Conservation (phyloP, 2,888 invertebrate species). For the Drosophila koepferae region DNA sequence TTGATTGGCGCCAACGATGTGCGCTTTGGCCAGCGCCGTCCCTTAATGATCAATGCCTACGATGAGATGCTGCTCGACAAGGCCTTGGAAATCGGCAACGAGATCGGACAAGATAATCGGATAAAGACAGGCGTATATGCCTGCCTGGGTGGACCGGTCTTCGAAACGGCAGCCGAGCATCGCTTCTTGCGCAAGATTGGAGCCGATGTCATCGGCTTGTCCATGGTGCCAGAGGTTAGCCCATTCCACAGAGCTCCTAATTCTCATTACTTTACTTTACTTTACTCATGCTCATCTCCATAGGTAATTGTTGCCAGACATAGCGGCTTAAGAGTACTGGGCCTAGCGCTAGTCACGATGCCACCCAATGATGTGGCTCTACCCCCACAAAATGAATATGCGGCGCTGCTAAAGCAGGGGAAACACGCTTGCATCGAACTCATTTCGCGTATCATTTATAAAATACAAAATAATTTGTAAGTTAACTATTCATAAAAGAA, state of each 20-base stretch:
- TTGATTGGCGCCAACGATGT: constrained; percentile 96
- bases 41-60: constrained; percentile 96
- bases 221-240: constrained; percentile 89
- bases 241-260: neutral
- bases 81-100: constrained; percentile 89
- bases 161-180: constrained; percentile 97
- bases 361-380: constrained; percentile 85
- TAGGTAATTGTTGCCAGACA: constrained; percentile 93
- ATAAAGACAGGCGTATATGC: constrained; percentile 96
- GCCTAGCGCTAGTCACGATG: constrained; percentile 95
- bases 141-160: constrained; percentile 96
- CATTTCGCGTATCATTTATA: constrained; percentile 87
- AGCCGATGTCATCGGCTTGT: constrained; percentile 94
- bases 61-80: constrained; percentile 89
- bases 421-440: constrained; percentile 88
- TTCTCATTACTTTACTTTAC: too few species aligned
- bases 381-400: constrained; percentile 84
- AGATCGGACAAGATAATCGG: constrained; percentile 89
- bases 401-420: constrained; percentile 82
- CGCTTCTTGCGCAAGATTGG: constrained; percentile 92
- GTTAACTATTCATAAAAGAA: neutral
- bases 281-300: neutral
- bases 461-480: constrained; percentile 61
- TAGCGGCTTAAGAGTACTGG: constrained; percentile 95
- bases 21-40: constrained; percentile 91